Conservation (phyloP, 2,113 vertebrate genomes). For the Suncus etruscus region DNA sequence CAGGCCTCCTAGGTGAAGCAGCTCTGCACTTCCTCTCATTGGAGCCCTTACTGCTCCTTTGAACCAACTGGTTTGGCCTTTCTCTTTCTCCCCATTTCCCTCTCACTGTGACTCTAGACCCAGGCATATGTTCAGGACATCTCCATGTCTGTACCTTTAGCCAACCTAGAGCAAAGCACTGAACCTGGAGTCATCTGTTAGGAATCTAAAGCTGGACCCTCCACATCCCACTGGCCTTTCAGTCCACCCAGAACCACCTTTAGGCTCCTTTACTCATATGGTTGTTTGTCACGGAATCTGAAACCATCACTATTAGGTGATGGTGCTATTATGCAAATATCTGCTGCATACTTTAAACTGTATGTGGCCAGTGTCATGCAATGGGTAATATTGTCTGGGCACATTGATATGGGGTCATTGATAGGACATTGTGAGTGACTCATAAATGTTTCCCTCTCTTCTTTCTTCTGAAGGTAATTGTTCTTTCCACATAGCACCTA, state of each 20-base stretch:
- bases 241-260: slow-evolving; percentile 33
- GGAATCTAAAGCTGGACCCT: not conserved
- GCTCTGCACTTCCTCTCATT: not conserved
- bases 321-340: not conserved
- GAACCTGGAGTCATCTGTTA: not conserved
- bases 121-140: not conserved
- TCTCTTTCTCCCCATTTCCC: not conserved
- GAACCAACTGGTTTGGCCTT: not conserved
- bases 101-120: not conserved
- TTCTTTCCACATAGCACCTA: no score
- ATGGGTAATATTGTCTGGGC: no score
- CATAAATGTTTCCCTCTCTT: no score
- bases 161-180: not conserved
- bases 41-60: not conserved
- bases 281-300: not conserved
- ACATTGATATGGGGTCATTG: no score
- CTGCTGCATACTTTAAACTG: no score
- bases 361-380: no score
- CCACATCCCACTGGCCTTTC: not conserved
- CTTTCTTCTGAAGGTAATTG: no score
- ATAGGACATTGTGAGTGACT: no score
- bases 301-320: not conserved
- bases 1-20: not conserved
- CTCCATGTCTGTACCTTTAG: not conserved
- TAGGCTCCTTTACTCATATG: not conserved